phyloP scores from a whole-genome alignment of 2,113 vertebrate genomes.

The Catagonus wagneri region DNA sequence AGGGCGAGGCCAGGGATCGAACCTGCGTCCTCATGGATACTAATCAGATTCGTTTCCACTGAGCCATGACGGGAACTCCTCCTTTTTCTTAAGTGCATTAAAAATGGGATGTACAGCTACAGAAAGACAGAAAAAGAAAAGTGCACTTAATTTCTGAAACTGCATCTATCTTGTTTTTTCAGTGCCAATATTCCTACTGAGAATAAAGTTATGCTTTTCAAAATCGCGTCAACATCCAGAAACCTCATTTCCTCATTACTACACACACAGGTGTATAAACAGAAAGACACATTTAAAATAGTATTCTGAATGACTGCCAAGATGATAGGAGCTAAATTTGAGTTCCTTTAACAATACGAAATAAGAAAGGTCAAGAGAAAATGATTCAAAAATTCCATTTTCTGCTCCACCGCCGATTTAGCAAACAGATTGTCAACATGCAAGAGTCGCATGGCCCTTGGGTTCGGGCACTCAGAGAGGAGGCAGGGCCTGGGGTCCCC shows the following conservation, averaged over 20 bases:
- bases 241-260: background rate
- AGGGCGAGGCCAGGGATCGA: no score
- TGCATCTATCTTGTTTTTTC: background rate
- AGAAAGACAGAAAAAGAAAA: background rate
- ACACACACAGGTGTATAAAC: background rate
- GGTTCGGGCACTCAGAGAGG: fast-evolving
- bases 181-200: background rate
- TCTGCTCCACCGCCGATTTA: background rate
- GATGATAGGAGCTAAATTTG: background rate
- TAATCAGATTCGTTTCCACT: no score
- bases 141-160: background rate
- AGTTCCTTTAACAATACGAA: background rate
- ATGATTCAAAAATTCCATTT: conserved; percentile 39
- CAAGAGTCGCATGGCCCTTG: background rate
- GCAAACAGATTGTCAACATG: background rate
- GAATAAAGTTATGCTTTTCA: background rate
- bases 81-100: background rate
- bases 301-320: background rate
- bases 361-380: background rate
- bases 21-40: no score
- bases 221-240: conserved; percentile 15
- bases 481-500: no score
- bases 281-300: background rate
- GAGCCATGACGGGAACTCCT: no score
- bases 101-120: background rate